Evolutionary conservation across 1,140 invertebrate species (phyloP), one percentile per base, ranked within the genome.

Genomic region (Laupala kohalensis): DNA sequence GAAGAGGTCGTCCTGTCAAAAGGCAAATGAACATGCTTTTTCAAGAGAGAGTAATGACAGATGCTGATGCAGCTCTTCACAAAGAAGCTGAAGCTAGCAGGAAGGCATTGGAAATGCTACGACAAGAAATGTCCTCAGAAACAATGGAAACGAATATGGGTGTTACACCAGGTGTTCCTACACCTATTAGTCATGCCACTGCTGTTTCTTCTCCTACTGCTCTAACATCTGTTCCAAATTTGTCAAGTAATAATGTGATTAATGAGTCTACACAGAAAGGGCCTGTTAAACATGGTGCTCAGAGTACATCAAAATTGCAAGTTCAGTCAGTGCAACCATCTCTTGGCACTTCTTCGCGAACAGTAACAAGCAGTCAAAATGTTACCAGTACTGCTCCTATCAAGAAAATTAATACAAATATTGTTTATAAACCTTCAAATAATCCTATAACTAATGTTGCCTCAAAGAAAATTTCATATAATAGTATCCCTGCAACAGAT

Each of bases 41-140:
- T 19, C 70, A 74, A 64, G 73, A 74, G 29, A 74, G 71, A 25
- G 71, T 74, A n/a, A 67, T 74, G 67, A 70, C 73, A n/a, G 73
- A 74, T 67, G 69, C 73, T 9, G 73, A 74, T 1, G 37, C 71
- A 15, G 73, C 73, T 30, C 62, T 74, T 4, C 70, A 68, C 12
- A 74, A 74, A 26, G 73, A 74, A 67, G 73, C 73, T 6, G 73
- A 74, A 29, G 73, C 73, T 4, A 74, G 73, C 27, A 37, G 71
- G 6, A 71, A 72, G 30, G 73, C 73, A 62, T 27, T 74, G 15
- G 73, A 74, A 67, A 65, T 67, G 28, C 69, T 74, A 19, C 70
- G 69, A 53, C 67, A 74, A 25, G 70, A 74, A 65, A 74, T 74
- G 73, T 23, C 26, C 15, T 29, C 67, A 68, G 37, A 53, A 53